Base-by-base conservation (phyloP, 2,113 vertebrate species). In the Heterotis niloticus region DNA sequence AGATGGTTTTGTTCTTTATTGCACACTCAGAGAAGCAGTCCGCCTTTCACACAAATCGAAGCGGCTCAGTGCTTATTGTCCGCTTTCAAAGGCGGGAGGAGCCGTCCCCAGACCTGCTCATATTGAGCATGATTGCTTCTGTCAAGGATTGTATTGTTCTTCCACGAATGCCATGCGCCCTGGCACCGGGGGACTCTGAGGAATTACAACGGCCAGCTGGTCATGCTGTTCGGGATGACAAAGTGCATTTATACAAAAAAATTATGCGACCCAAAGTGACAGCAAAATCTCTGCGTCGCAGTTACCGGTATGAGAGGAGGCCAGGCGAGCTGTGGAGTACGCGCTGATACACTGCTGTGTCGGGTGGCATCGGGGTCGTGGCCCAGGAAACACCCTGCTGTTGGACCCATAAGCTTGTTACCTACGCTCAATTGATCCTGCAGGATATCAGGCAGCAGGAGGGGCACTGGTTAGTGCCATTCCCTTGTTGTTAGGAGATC, bases 221-320 rank as follows among this genome's bases (percentile, higher is more conserved):
- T 72, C 69, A 54, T 34, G 20, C 20, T 54, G 51, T n/a, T 72
- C 10, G n/a, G 44, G 54, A 72, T 72, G 69, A 72, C 51, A 67
- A 10, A 52, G 69, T 23, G 51, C 34, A 72, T 71, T 51, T 71
- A 51, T 4, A 4, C 51, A 16, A 51, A 20, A n/a, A 54, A 34
- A 72, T 34, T 51, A 54, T 18, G 69, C 52, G 69, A 72, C 69
- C 69, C 69, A 72, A n/a, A 72, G 69, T 72, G 69, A 51, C 69
- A 72, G 16, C 51, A 20, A n/a, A 54, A 72, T 72, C 13, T 52
- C 18, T 5, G 69, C 52, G 69, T 72, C 34, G 24, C n/a, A 11
- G 34, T 26, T 44, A 20, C 68, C 44, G 52, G 11, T 51, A 54
- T 52, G 1, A n/a, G 34, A n/a, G 34, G 52, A 0, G 12, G 44